Evolutionary conservation across 2,888 invertebrate genomes (phyloP).

Genomic region (Teinopalpus imperialis): DNA sequence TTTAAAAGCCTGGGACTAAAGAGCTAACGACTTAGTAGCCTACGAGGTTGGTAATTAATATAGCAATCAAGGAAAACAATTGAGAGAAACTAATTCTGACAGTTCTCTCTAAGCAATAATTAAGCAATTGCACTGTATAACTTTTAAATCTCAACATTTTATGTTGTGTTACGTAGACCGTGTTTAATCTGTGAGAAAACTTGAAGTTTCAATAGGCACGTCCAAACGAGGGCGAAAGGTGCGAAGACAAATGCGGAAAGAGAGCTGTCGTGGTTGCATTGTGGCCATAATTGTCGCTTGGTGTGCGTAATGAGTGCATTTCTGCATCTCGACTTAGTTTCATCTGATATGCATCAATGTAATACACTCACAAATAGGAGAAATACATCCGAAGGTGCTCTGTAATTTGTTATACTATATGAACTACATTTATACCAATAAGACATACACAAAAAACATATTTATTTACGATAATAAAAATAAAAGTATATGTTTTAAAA

Average conservation of each 20-base stretch:
- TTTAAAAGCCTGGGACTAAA: no score
- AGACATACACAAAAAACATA: no score
- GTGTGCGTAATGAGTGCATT: conserved; percentile 1
- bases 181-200: conserved; percentile 23
- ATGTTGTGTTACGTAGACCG: conserved; percentile 9
- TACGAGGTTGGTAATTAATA: no score
- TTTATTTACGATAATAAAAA: no score
- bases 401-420: no score
- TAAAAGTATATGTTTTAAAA: no score
- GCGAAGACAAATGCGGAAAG: conserved; percentile 17
- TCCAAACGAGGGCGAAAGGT: conserved; percentile 18
- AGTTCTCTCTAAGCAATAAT: neutral
- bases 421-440: no score
- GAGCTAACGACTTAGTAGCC: no score
- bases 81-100: no score
- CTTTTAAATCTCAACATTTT: neutral
- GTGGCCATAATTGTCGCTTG: conserved; percentile 15
- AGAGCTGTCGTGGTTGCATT: conserved; percentile 13
- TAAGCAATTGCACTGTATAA: conserved; percentile 9
- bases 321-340: neutral
- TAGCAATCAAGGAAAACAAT: no score
- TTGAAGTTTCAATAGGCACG: conserved; percentile 10
- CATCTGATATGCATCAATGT: neutral
- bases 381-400: no score
- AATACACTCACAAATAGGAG: no score